A percentile compares a stretch with the other conserved stretches of the same genome.
phyloP scores from a whole-genome alignment of 2,113 vertebrate genomes.

The Marcusenius ussheri region DNA sequence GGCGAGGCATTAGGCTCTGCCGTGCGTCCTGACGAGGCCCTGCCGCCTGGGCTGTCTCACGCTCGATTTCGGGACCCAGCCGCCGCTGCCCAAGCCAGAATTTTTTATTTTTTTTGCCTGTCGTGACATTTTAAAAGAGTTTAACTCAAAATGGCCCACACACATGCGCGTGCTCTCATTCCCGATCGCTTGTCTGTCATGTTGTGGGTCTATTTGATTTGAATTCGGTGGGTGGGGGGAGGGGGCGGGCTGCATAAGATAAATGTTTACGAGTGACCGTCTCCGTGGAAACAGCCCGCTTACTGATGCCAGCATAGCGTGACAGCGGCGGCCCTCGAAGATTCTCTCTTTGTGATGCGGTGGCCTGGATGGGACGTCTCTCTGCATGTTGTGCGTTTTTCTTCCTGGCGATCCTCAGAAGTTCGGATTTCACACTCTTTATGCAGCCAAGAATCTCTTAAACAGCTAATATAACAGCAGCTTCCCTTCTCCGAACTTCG shows the following conservation, averaged over 20 bases:
- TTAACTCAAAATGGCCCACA: not conserved
- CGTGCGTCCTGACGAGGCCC: not conserved
- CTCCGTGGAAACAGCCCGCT: not conserved
- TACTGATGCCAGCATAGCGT: too few relatives aligned
- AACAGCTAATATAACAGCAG: not conserved
- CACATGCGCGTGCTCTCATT: not conserved
- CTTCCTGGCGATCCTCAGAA: not conserved
- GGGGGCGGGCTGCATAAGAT: not conserved
- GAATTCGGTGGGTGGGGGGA: not conserved
- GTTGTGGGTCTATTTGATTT: not conserved
- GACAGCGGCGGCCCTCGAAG: not conserved
- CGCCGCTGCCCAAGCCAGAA: not conserved
- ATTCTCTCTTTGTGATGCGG: not conserved
- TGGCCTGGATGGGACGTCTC: not conserved
- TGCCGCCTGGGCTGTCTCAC: not conserved
- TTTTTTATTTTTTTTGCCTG: not conserved
- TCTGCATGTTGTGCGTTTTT: slow-evolving; percentile 14
- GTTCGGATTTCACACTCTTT: not conserved
- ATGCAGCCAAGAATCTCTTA: not conserved
- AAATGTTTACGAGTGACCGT: not conserved
- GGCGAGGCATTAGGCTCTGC: not conserved
- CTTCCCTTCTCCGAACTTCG: not conserved
- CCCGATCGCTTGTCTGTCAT: not conserved
- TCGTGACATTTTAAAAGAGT: not conserved
- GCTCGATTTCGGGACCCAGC: not conserved